Conservation (phyloP, 2,797 vertebrate species). For the Siniperca undulata region DNA sequence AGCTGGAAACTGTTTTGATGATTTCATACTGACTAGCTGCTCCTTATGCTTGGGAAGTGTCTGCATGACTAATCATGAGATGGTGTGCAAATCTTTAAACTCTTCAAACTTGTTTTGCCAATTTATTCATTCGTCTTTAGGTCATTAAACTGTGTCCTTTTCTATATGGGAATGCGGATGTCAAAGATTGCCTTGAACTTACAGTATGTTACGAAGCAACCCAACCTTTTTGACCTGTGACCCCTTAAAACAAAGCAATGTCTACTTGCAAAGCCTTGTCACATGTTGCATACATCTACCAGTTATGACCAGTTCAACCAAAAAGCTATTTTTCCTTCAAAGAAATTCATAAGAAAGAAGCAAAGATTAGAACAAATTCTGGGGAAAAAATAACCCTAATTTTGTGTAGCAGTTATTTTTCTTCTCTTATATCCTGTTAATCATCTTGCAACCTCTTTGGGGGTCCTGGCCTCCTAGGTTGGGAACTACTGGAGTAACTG, state of each 20-base stretch:
- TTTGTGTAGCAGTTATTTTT: neutral
- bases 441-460: neutral
- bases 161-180: slow-evolving; percentile 4
- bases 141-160: neutral
- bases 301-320: neutral
- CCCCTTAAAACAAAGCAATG: neutral
- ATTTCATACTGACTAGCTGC: slow-evolving; percentile 41
- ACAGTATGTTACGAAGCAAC: neutral
- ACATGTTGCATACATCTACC: neutral
- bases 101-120: slow-evolving; percentile 40
- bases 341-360: neutral
- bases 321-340: neutral
- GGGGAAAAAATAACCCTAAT: neutral
- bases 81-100: slow-evolving; percentile 37
- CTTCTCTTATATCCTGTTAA: neutral
- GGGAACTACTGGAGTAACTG: slow-evolving; percentile 13
- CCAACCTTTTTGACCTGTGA: neutral
- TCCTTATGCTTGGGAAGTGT: slow-evolving; percentile 29
- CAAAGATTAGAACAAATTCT: neutral
- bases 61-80: slow-evolving; percentile 52
- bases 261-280: neutral
- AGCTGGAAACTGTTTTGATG: slow-evolving; percentile 50
- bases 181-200: slow-evolving; percentile 1
- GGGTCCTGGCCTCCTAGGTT: neutral
- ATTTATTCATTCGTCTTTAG: slow-evolving; percentile 17